Base-by-base conservation (phyloP, 2,113 vertebrate species). In the Ophiodon elongatus region DNA sequence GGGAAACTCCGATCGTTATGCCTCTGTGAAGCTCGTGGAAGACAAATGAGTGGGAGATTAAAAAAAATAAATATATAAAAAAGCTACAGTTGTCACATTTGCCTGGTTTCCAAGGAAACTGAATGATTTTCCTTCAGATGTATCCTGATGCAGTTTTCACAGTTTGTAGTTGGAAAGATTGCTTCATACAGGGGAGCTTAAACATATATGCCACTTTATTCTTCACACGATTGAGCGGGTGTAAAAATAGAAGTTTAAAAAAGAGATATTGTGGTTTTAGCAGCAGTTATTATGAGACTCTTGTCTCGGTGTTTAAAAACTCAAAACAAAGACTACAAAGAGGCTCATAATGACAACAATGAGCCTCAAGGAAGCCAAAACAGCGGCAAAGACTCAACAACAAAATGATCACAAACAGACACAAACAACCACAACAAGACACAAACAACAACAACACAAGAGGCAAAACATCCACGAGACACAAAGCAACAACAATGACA, bases 61-160 rank as follows among this genome's bases (percentile, higher is more conserved):
- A 39, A 39, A 39, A 39, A 39, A 39, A 39, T n/a, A n/a, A n/a
- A n/a, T n/a, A n/a, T 35, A 35, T 35, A 35, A 6, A 35, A 4
- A 1, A 35, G 35, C 70, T 80, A 35, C 66, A 73, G 60, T 85
- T 59, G 54, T 63, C 79, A 72, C 56, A 35, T 80, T 81, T 71
- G 37, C 50, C 66, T 54, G 4, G 84, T 89, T 89, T 87, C 84
- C 79, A 82, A 23, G 82, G 88, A 86, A 87, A 86, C 75, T 4
- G 56, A 68, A 50, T 76, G 50, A 41, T 81, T 79, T 50, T 27
- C 54, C 31, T 7, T 80, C 72, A 83, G 69, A 69, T 81, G 67
- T 37, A 6, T 83, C 50, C 63, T 52, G 73, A 75, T 39, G 52
- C 25, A 70, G 39, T 69, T 56, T 56, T 52, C 29, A 25, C 39